These are phyloP conservation scores for Coracopsis vasa DNA, from an alignment of 2,113 vertebrate genomes.

Conservation along the genomic window DNA sequence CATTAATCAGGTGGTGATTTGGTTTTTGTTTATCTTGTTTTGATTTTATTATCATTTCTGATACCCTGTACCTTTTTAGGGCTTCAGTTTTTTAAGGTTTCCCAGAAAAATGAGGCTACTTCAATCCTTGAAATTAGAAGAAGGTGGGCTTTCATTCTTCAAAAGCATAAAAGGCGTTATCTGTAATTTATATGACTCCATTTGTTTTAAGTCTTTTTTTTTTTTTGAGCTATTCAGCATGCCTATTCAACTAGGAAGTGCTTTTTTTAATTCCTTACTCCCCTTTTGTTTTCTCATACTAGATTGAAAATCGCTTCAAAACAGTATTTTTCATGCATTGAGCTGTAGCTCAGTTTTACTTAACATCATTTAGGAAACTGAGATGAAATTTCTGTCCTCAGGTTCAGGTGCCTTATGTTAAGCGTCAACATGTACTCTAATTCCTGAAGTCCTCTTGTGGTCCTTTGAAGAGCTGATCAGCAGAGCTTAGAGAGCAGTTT, in stretches of 20 bases:
- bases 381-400: not conserved
- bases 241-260: not conserved
- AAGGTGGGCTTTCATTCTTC: not conserved
- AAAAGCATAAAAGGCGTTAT: not conserved
- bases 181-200: not conserved
- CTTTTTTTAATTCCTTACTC: not conserved
- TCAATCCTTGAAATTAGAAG: not conserved
- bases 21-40: not conserved
- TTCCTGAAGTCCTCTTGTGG: not conserved
- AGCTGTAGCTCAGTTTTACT: not conserved
- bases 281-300: not conserved
- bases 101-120: not conserved
- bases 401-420: not conserved
- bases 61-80: not conserved
- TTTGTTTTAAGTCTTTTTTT: not conserved
- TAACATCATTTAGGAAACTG: not conserved
- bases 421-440: not conserved
- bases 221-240: not conserved
- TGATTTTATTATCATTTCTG: not conserved
- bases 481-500: not conserved
- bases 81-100: not conserved
- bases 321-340: not conserved
- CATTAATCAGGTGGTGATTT: not conserved
- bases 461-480: not conserved
- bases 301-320: not conserved